Evolutionary conservation across 2,797 vertebrate species (phyloP).

Genomic region (Syngnathus acus): DNA sequence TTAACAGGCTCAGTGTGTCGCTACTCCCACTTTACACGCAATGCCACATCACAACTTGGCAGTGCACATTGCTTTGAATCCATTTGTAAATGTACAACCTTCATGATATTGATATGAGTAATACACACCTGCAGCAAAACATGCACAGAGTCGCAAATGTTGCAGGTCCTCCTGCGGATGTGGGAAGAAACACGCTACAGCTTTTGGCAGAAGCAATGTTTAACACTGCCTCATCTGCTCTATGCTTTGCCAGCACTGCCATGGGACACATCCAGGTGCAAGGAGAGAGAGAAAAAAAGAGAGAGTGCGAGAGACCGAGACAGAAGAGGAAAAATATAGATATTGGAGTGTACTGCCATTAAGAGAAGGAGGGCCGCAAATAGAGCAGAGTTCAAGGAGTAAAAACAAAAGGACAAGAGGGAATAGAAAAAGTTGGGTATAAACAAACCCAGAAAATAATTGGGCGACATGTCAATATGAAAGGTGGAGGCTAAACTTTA

Average conservation of each 20-base stretch:
- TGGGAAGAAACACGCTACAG: slow-evolving; percentile 11
- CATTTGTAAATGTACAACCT: not conserved
- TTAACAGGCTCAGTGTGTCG: slow-evolving; percentile 42
- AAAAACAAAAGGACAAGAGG: not conserved
- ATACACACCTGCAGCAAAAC: slow-evolving; percentile 1
- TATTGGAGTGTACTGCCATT: slow-evolving; percentile 6
- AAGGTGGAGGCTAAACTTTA: slow-evolving; percentile 11
- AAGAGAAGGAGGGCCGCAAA: not conserved
- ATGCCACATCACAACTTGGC: slow-evolving; percentile 34
- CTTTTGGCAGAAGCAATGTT: slow-evolving; percentile 54
- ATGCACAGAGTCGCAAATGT: not conserved
- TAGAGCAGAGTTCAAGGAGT: not conserved
- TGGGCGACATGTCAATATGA: slow-evolving; percentile 14
- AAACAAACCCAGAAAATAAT: not conserved
- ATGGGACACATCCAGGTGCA: slow-evolving; percentile 41
- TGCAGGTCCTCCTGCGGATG: not conserved
- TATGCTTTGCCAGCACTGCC: slow-evolving; percentile 43
- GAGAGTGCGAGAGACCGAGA: not conserved
- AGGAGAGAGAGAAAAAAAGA: slow-evolving; percentile 10
- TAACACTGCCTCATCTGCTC: slow-evolving; percentile 51
- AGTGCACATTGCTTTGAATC: slow-evolving; percentile 14
- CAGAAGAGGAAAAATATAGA: slow-evolving; percentile 23
- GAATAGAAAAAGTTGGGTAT: not conserved
- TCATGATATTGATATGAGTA: not conserved
- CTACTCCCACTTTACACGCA: slow-evolving; percentile 39